phyloP scores from a whole-genome alignment of 1,140 invertebrate species.

The Nixonia krombeini region DNA sequence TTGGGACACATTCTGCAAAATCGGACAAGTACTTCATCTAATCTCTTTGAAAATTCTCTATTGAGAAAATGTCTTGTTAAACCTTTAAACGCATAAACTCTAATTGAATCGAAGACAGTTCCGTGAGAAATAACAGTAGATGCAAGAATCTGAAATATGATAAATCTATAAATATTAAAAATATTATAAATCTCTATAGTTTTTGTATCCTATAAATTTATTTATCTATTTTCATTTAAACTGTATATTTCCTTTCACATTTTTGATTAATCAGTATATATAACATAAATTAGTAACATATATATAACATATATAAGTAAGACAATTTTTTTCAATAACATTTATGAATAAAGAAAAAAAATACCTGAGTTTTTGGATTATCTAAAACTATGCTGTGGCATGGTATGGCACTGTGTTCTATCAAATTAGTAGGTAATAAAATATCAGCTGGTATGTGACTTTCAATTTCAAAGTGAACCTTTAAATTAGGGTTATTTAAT shows the following conservation, averaged over 20 bases:
- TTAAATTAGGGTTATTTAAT: constrained; percentile 72
- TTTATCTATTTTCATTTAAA: too few species aligned
- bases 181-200: too few species aligned
- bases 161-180: constrained; percentile 5
- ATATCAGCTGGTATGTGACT: constrained; percentile 69
- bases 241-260: too few species aligned
- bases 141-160: constrained; percentile 47
- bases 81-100: constrained; percentile 73
- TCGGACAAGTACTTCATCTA: constrained; percentile 73
- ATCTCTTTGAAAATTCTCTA: constrained; percentile 73
- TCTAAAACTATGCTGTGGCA: constrained; percentile 79
- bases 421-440: constrained; percentile 63
- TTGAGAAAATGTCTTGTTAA: constrained; percentile 72
- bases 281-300: too few species aligned
- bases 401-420: constrained; percentile 76
- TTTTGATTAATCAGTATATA: too few species aligned
- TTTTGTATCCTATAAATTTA: too few species aligned
- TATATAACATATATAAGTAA: too few species aligned
- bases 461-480: constrained; percentile 75
- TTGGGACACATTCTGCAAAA: constrained; percentile 74
- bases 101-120: constrained; percentile 61
- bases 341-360: constrained; percentile 11
- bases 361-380: constrained; percentile 76
- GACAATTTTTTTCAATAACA: neutral
- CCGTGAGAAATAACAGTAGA: constrained; percentile 55